These are phyloP conservation scores for Buathra laborator DNA, from an alignment of 2,888 invertebrate species.

Conservation along the genomic window DNA sequence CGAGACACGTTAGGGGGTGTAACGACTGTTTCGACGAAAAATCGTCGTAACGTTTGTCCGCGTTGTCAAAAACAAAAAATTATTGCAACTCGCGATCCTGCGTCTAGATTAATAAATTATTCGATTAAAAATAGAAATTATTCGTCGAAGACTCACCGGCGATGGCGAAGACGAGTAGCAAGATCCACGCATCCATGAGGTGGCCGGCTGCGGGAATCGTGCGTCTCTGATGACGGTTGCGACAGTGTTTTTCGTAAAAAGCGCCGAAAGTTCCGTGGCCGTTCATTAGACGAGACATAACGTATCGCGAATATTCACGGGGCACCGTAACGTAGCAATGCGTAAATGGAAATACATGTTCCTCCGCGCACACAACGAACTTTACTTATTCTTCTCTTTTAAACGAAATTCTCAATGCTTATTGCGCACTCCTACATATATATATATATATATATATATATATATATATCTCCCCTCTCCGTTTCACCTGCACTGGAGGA, in stretches of 20 bases:
- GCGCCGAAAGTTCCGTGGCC: slow-evolving; percentile 30
- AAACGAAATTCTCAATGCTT: neutral
- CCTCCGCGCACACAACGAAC: neutral
- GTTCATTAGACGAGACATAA: slow-evolving; percentile 56
- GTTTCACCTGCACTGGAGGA: slow-evolving; percentile 12
- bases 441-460: neutral
- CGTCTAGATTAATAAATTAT: neutral
- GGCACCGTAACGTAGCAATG: slow-evolving; percentile 11
- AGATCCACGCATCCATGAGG: slow-evolving; percentile 70
- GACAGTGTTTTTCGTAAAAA: slow-evolving; percentile 28
- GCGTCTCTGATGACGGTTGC: slow-evolving; percentile 34
- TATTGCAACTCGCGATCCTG: neutral
- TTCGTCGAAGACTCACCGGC: slow-evolving; percentile 60
- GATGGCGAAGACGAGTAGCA: slow-evolving; percentile 64
- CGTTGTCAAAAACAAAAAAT: neutral
- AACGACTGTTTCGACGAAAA: neutral
- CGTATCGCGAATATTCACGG: slow-evolving; percentile 8
- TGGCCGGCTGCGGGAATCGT: slow-evolving; percentile 56
- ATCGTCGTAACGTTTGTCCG: neutral
- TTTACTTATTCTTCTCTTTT: neutral
- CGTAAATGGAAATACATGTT: neutral
- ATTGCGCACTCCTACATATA: neutral
- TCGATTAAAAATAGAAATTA: neutral
- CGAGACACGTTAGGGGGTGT: neutral
- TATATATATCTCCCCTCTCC: neutral